Base-by-base conservation (phyloP, 1,140 invertebrate genomes). In the Brachionus calyciflorus region DNA sequence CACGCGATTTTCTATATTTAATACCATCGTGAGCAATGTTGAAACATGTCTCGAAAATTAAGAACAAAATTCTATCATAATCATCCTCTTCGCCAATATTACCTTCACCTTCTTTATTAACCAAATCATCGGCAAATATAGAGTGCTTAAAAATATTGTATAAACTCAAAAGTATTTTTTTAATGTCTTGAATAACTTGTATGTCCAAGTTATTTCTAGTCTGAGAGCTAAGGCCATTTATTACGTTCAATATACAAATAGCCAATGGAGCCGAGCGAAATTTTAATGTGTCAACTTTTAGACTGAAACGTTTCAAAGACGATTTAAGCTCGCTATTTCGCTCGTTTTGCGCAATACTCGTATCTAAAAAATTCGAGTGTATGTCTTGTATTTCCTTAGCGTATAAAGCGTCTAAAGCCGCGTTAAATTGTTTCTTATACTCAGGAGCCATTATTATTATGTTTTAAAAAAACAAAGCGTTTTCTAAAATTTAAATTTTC, bases 351-450 rank as follows among this genome's bases (percentile, higher is more conserved):
- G 46, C 40, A 40, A 51, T 7, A 37, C 46, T 55, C 10, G n/a
- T 33, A 73, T 73, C 46, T 33, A 73, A 73, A 73, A 41, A 73
- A 19, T 51, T 73, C 30, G 69, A 73, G 33, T 73, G 12, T 19
- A 73, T 73, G 33, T 73, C 69, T 37, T 73, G 69, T 10, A 73
- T 73, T 51, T 73, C 69, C 51, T 73, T 73, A 46, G 69, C 69
- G 24, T 73, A 73, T 14, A 73, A 24, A 24, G 69, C 69, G 14
- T 73, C 69, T n/a, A 73, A 73, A 55, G 30, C 37, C 9, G 69
- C 69, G 37, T 73, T 49, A 49, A 73, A 73, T 41, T 73, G 69
- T 40, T 49, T 24, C 40, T 73, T 73, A 30, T 73, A 73, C 44
- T 65, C 60, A n/a, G 60, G 40, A 44, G 60, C 40, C 60, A 65